Conservation (phyloP, 2,113 vertebrate species). For the Paramormyrops kingsleyae region DNA sequence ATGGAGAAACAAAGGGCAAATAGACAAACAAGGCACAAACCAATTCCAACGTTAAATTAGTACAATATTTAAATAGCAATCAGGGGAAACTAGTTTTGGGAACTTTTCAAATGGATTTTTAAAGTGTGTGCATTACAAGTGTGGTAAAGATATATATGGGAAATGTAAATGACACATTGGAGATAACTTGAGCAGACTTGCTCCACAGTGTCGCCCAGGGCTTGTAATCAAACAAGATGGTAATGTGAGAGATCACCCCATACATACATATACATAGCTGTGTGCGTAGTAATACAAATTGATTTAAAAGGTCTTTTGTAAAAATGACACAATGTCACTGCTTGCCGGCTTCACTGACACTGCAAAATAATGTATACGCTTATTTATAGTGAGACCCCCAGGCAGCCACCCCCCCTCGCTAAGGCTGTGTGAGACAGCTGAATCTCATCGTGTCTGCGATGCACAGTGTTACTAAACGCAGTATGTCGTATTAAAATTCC, state of each 20-base stretch:
- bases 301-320: not conserved
- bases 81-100: conserved; percentile 54
- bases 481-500: conserved; percentile 47
- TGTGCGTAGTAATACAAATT: not conserved
- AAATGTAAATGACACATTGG: not conserved
- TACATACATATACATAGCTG: not conserved
- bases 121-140: not conserved
- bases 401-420: not conserved
- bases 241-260: not conserved
- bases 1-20: conserved; percentile 63
- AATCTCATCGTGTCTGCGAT: not conserved
- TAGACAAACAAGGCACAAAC: conserved; percentile 62
- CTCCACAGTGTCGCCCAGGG: not conserved
- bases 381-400: not conserved
- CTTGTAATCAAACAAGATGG: not conserved
- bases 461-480: conserved; percentile 8
- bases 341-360: not conserved
- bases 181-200: not conserved
- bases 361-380: not conserved
- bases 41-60: conserved; percentile 58
- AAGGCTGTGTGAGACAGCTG: not conserved
- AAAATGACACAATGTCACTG: not conserved
- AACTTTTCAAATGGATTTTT: conserved; percentile 40
- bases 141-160: not conserved
- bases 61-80: conserved; percentile 66